phyloP scores from a whole-genome alignment of 1,140 invertebrate species.

The Eriosoma lanigerum region DNA sequence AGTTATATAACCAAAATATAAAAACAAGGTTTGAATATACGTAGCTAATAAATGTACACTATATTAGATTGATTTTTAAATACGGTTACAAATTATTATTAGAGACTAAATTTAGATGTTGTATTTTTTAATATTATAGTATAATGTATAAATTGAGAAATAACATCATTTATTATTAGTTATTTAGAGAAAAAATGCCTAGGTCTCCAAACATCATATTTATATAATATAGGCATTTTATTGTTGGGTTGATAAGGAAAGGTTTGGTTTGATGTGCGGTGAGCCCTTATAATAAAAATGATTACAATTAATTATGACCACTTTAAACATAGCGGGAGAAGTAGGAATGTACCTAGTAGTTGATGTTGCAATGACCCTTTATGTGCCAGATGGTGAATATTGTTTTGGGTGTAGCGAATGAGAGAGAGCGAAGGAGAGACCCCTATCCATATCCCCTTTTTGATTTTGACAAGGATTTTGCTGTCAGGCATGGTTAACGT shows the following conservation, averaged over 20 bases:
- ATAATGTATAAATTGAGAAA: too few species aligned
- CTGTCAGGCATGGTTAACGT: slow-evolving; percentile 48
- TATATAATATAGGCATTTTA: neutral
- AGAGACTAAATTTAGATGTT: too few species aligned
- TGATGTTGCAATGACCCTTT: slow-evolving; percentile 49
- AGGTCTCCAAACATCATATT: neutral
- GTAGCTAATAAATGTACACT: too few species aligned
- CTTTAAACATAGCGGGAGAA: neutral
- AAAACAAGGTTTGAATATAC: too few species aligned
- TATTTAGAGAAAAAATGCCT: too few species aligned
- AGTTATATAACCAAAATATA: too few species aligned
- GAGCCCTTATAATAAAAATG: slow-evolving; percentile 39
- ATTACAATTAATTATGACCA: slow-evolving; percentile 48
- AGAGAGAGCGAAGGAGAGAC: slow-evolving; percentile 5
- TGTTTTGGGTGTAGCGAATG: slow-evolving; percentile 37
- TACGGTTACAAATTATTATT: too few species aligned
- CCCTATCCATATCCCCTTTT: slow-evolving; percentile 49
- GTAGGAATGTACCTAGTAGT: slow-evolving; percentile 4
- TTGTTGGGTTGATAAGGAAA: neutral
- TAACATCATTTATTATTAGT: too few species aligned
- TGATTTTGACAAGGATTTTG: slow-evolving; percentile 51
- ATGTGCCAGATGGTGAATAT: slow-evolving; percentile 48
- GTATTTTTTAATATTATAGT: too few species aligned
- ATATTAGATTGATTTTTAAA: too few species aligned
- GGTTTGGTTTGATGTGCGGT: slow-evolving; percentile 6